A percentile compares a stretch with the other conserved stretches of the same genome.
These are phyloP conservation scores for Danio aesculapii DNA, from an alignment of 2,797 vertebrate genomes.

Conservation along the genomic window DNA sequence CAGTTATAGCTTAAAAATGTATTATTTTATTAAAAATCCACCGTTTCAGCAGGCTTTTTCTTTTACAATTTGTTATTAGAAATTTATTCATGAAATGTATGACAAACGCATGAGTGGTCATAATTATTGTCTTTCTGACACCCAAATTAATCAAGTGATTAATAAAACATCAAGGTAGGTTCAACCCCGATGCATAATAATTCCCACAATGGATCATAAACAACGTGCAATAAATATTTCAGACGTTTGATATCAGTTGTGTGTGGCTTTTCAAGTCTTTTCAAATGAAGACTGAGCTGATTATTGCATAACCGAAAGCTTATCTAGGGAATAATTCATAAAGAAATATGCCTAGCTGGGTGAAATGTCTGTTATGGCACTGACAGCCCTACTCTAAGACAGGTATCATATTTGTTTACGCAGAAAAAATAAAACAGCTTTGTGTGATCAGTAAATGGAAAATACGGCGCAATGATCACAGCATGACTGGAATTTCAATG, in stretches of 20 bases:
- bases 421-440: not conserved
- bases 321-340: constrained; percentile 11
- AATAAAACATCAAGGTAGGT: constrained; percentile 43
- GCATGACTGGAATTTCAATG: constrained; percentile 19
- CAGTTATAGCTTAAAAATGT: too few species aligned
- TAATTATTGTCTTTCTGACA: constrained; percentile 22
- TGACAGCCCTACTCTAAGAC: not conserved
- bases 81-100: constrained; percentile 10
- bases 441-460: constrained; percentile 10
- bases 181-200: constrained; percentile 30
- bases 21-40: too few species aligned
- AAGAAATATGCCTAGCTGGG: constrained; percentile 10
- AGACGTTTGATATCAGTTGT: constrained; percentile 50
- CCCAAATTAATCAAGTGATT: constrained; percentile 36
- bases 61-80: not conserved
- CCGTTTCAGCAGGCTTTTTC: too few species aligned
- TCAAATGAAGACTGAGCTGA: constrained; percentile 31
- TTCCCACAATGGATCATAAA: constrained; percentile 41
- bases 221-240: constrained; percentile 48
- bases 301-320: constrained; percentile 27
- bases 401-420: constrained; percentile 6
- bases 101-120: constrained; percentile 8
- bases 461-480: constrained; percentile 1
- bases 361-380: not conserved
- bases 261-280: constrained; percentile 33